Evolutionary conservation across 2,113 vertebrate species (phyloP), one percentile per base, ranked within the genome.

Genomic region (Rhombomys opimus): DNA sequence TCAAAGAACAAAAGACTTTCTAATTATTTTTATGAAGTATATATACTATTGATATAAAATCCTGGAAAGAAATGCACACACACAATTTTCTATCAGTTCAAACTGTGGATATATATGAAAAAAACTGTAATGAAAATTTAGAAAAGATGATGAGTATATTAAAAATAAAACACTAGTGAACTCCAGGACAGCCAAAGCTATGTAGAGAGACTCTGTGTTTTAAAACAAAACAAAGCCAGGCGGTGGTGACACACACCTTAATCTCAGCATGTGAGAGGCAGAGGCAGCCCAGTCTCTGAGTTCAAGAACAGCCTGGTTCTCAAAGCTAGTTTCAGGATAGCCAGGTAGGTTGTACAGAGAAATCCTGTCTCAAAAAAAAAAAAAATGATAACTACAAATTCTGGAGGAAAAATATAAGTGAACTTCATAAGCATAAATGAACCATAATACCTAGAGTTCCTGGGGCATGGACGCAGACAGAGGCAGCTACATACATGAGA

Each of bases 111-210:
- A 17, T n/a, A 38, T 0, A 46, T 30, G 3, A 46, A 46, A 11
- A 52, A 70, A 86, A 95, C 8, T 11, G 23, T 25, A 87, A 65
- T 75, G 46, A 68, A 90, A 77, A 85, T 50, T 68, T 85, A 68
- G 57, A 32, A 57, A 41, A 76, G 12, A 50, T 86, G 15, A 50
- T 50, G 8, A 77, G 2, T n/a, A 86, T 32, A 78, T 78, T 70
- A 59, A 78, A 76, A 63, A 91, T 86, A 90, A 85, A 84, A 86
- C 50, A 78, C 80, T 13, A 59, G 52, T 81, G 78, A 81, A 59
- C 57, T n/a, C 54, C 35, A 81, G 32, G 32, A 14, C 35, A 61
- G 35, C 30, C 54, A 61, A 82, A 59, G 35, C 54, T 61, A 38
- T 61, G 54, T 38, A 38, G 35, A 82, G 5, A 82, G 54, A 35